These are phyloP conservation scores for Pachliopta kotzebuea DNA, from an alignment of 2,888 invertebrate genomes.

Conservation along the genomic window DNA sequence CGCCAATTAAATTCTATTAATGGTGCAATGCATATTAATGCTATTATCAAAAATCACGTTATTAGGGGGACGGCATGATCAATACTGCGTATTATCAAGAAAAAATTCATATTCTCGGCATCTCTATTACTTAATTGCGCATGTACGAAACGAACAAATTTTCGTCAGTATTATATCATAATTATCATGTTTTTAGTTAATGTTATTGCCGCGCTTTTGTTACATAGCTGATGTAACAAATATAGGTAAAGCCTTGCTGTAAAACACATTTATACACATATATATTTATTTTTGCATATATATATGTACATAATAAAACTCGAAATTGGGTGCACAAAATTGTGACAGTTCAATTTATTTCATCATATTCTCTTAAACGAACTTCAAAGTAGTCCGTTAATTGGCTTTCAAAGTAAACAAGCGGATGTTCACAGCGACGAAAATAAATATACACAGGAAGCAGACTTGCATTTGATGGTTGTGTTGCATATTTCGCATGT, in stretches of 20 bases:
- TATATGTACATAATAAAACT: conserved; percentile 40
- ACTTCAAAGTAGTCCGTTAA: conserved; percentile 73
- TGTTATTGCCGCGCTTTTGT: neutral
- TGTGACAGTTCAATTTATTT: conserved; percentile 71
- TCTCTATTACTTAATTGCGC: too few relatives aligned
- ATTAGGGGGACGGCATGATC: too few relatives aligned
- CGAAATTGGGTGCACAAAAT: conserved; percentile 49
- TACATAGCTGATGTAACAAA: conserved; percentile 10
- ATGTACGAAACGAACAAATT: too few relatives aligned
- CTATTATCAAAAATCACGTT: too few relatives aligned
- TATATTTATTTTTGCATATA: too few relatives aligned
- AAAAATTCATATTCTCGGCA: too few relatives aligned
- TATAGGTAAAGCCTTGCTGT: conserved; percentile 38
- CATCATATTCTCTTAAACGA: conserved; percentile 58
- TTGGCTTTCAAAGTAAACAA: conserved; percentile 54
- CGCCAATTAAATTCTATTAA: too few relatives aligned
- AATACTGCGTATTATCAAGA: too few relatives aligned
- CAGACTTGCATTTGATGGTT: conserved; percentile 2
- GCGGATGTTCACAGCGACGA: conserved; percentile 40
- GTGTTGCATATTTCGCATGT: conserved; percentile 5
- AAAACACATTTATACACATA: conserved; percentile 51
- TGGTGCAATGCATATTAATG: too few relatives aligned
- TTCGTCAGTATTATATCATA: too few relatives aligned
- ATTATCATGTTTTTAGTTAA: neutral
- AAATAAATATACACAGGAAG: conserved; percentile 35